Conservation (phyloP, 1,140 invertebrate genomes). For the Rhopalosiphum maidis region DNA sequence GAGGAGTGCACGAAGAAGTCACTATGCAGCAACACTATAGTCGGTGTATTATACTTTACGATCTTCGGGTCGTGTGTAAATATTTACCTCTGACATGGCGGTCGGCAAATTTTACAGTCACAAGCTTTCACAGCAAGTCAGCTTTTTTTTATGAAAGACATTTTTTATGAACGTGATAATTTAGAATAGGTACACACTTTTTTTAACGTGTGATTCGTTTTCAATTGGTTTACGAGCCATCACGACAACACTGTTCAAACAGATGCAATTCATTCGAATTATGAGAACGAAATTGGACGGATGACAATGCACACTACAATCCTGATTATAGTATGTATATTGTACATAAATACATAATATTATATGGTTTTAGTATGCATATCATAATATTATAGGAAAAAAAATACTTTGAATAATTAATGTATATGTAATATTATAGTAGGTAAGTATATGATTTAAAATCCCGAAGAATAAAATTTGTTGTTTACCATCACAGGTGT, state of each 20-base stretch:
- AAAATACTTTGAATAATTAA: slow-evolving; percentile 9
- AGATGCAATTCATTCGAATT: neutral
- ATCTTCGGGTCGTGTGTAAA: slow-evolving; percentile 4
- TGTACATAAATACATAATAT: neutral
- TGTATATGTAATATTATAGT: neutral
- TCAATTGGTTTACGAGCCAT: slow-evolving; percentile 26
- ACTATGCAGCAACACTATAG: neutral
- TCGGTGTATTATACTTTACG: neutral
- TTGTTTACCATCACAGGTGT: neutral
- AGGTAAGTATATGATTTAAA: neutral
- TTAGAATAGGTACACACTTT: neutral
- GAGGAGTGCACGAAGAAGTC: slow-evolving; percentile 13
- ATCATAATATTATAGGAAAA: neutral
- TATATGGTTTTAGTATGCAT: neutral
- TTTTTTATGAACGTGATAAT: neutral
- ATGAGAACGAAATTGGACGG: neutral
- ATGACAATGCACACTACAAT: neutral
- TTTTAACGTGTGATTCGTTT: neutral
- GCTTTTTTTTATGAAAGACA: slow-evolving; percentile 17
- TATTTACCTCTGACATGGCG: slow-evolving; percentile 20
- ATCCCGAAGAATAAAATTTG: neutral
- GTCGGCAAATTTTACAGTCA: slow-evolving; percentile 32
- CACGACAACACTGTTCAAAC: neutral
- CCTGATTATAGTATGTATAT: neutral
- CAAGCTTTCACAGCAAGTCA: slow-evolving; percentile 15